Evolutionary conservation across 1,140 invertebrate species (phyloP), one percentile per base, ranked within the genome.

Genomic region (Drosophila obscura): DNA sequence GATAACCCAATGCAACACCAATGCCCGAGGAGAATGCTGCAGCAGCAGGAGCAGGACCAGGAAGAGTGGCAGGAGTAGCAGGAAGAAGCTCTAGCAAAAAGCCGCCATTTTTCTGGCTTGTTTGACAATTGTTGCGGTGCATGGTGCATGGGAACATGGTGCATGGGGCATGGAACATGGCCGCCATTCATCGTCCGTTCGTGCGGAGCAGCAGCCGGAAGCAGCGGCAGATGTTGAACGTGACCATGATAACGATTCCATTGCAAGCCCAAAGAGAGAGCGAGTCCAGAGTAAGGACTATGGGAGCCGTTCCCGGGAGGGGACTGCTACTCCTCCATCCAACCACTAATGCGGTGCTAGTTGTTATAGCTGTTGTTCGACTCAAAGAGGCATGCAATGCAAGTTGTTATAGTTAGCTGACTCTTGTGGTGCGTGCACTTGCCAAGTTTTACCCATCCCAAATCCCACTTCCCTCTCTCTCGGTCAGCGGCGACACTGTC

Each of bases 21-120:
- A 15, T 5, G 53, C 28, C 35, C 4, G 35, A 39, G 11, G 35
- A 9, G 8, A 8, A 35, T 35, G 35, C 11, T 5, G 16, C n/a
- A 16, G 44, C 35, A 35, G 50, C 43, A 28, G 28, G 16, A 3
- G 6, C 15, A 41, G 35, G 19, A 9, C 45, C 64, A 35, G 52
- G n/a, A 57, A 26, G 28, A 57, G 48, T 44, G 24, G 28, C 4
- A 45, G 51, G n/a, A 50, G 48, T 44, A 31, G 28, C 4, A 45
- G 51, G n/a, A 50, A 19, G 44, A 56, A 35, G 16, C 57, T 62
- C 58, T 71, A 65, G 49, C 73, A 63, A 68, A 63, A 71, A 77
- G 73, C 67, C 78, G 68, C 77, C 59, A 87, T 87, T 84, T 84
- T 84, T 84, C 82, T 81, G 82, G 82, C 82, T 84, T 84, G 81